Percentiles rank a stretch among this genome's conserved stretches.
Conservation (phyloP, 2,113 vertebrate genomes). For the Centrocercus urophasianus region DNA sequence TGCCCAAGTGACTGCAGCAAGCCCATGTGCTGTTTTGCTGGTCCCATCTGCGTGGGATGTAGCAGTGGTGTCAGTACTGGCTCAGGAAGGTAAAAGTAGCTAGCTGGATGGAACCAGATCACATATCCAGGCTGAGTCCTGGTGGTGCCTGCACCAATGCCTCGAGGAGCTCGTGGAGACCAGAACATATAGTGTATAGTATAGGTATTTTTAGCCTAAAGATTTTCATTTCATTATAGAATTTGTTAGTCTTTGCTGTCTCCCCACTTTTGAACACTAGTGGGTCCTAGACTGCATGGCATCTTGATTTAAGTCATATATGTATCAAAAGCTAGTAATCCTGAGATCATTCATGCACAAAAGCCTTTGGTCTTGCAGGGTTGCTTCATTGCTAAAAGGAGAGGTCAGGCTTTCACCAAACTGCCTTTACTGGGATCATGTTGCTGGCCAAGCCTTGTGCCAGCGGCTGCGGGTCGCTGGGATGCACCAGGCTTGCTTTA, state of each 20-base stretch:
- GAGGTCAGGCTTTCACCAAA: neutral
- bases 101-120: neutral
- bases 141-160: accelerated
- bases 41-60: no score
- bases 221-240: neutral
- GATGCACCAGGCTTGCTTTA: accelerated
- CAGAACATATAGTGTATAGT: accelerated
- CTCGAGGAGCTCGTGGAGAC: neutral
- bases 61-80: neutral
- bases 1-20: neutral
- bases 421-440: neutral
- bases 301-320: neutral
- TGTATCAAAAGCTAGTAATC: neutral
- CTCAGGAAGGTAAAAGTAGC: neutral
- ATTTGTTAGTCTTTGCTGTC: neutral
- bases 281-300: neutral
- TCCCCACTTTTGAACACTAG: neutral
- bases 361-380: neutral
- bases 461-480: neutral
- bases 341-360: accelerated
- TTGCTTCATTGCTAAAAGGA: neutral
- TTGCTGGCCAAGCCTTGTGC: neutral
- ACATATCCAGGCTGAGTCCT: no score
- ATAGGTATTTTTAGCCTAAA: neutral
- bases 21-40: accelerated